Percentiles rank a stretch among this genome's conserved stretches.
phyloP scores from a whole-genome alignment of 2,797 vertebrate species.

The Catamblyrhynchus diadema region DNA sequence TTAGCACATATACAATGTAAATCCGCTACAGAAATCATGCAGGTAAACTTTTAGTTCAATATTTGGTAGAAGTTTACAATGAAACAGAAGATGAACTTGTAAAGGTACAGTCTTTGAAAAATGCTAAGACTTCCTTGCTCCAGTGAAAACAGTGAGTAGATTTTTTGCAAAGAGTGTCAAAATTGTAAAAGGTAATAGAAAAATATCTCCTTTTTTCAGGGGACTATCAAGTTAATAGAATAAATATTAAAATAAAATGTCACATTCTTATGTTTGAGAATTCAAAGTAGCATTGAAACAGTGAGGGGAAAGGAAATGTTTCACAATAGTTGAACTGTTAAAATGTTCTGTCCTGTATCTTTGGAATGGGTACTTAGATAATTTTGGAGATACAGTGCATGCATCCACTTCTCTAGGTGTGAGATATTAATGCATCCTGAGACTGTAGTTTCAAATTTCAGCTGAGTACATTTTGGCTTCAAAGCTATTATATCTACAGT shows the following conservation, averaged over 20 bases:
- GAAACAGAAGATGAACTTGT: not conserved
- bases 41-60: constrained; percentile 71
- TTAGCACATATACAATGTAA: constrained; percentile 80
- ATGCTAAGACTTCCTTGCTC: not conserved
- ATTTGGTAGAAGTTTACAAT: not conserved
- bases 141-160: not conserved
- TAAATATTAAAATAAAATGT: not conserved
- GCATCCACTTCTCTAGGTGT: not conserved
- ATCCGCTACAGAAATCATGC: constrained; percentile 79
- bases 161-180: not conserved
- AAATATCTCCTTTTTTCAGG: not conserved
- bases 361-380: not conserved
- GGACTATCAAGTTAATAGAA: not conserved
- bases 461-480: not conserved
- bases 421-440: not conserved
- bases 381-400: not conserved
- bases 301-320: not conserved
- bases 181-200: not conserved
- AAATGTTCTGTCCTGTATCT: not conserved
- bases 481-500: not conserved
- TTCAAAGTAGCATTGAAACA: not conserved
- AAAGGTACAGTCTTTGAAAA: not conserved
- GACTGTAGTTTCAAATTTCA: not conserved
- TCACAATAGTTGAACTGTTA: not conserved
- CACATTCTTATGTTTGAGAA: not conserved